phyloP scores from a whole-genome alignment of 2,888 invertebrate species.

The Marasmarcha lunaedactyla region DNA sequence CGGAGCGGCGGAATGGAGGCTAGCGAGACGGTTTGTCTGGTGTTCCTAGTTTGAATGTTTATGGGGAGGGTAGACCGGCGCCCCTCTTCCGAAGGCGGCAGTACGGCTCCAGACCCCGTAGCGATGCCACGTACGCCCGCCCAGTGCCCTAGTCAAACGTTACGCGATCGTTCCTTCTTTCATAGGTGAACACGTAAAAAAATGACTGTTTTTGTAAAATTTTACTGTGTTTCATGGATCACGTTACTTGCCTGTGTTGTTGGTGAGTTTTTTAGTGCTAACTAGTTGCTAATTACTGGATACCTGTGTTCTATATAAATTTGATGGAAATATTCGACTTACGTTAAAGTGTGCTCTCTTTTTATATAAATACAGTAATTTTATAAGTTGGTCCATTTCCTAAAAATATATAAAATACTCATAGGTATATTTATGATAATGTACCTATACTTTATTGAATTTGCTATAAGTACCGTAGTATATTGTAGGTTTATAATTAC shows the following conservation, averaged over 20 bases:
- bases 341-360: too few species aligned
- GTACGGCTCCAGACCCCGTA: slow-evolving; percentile 41
- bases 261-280: slow-evolving; percentile 50
- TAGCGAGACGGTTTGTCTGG: slow-evolving; percentile 69
- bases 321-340: too few species aligned
- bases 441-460: too few species aligned
- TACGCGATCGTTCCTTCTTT: slow-evolving; percentile 15
- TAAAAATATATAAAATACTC: too few species aligned
- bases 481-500: too few species aligned
- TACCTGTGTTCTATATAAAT: background rate
- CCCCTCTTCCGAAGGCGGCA: slow-evolving; percentile 45
- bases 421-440: too few species aligned
- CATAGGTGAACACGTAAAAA: slow-evolving; percentile 43
- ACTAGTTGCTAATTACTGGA: too few species aligned
- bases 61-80: slow-evolving; percentile 45
- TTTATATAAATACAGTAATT: too few species aligned
- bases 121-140: slow-evolving; percentile 53
- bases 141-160: slow-evolving; percentile 31
- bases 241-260: slow-evolving; percentile 49
- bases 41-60: slow-evolving; percentile 58
- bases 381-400: too few species aligned
- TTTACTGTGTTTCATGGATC: slow-evolving; percentile 61
- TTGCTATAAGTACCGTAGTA: too few species aligned
- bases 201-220: slow-evolving; percentile 67
- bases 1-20: slow-evolving; percentile 20